Base-by-base conservation (phyloP, 2,797 vertebrate genomes). In the Enteromius viviparus region DNA sequence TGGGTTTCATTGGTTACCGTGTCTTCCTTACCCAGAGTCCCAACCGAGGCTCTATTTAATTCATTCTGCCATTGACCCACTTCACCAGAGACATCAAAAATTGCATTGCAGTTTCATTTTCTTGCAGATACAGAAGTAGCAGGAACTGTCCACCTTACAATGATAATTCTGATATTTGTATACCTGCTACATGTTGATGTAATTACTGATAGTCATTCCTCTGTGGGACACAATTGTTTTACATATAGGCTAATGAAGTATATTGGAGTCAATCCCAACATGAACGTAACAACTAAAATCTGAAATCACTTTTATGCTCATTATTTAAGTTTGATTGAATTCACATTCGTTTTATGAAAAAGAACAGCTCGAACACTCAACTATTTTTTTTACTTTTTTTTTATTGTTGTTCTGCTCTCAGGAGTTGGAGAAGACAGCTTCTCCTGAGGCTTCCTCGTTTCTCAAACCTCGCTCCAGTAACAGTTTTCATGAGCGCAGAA, bases 351-450 rank as follows among this genome's bases (percentile, higher is more conserved):
- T 72, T 17, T 11, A 32, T 19, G 15, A 8, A 49, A 71, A 71
- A 29, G 1, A 29, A 26, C 17, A 72, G 17, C 9, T 3, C 10
- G 70, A 51, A 51, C 15, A 21, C 47, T 49, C 4, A 15, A 11
- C 32, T 26, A 19, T 3, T 21, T 1, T 1, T 26, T 64, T 26
- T 0, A 42, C 8, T 23, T 64, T 26, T 0, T 42, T 11, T 17
- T 37, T 42, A 45, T 42, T 15, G 14, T 51, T 83, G 58, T 76
- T 68, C 74, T 66, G 11, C 37, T 8, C 3, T 64, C 26, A 96
- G 95, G 94, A 95, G 89, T 84, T 95, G 88, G 95, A 96, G 89
- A 95, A 93, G 88, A 89, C 92, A 0, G 87, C 92, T 0, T 77
- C 91, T 42, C 90, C 93, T 0, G 92, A 94, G 64, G 87, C 90